Evolutionary conservation across 1,140 invertebrate genomes (phyloP).

Genomic region (Calliopsis andreniformis): DNA sequence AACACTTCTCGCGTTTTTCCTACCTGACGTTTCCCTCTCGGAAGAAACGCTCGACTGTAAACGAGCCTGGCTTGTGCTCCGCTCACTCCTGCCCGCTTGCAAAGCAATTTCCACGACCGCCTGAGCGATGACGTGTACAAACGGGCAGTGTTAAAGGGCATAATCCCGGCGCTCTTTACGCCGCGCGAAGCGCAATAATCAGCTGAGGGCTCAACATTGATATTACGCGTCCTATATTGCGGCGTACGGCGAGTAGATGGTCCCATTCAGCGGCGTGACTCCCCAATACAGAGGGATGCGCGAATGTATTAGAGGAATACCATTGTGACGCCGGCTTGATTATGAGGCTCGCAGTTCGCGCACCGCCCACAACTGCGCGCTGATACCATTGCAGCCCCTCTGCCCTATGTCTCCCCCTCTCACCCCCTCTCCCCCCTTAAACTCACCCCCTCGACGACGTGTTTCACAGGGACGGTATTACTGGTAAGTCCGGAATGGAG

Average conservation of each 20-base stretch:
- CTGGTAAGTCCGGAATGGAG: conserved; percentile 19
- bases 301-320: conserved; percentile 55
- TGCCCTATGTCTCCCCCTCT: too few species aligned
- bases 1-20: too few species aligned
- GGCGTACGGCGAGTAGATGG: conserved; percentile 40
- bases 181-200: conserved; percentile 50
- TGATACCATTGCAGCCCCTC: too few species aligned
- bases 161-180: conserved; percentile 44
- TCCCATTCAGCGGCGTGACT: conserved; percentile 46
- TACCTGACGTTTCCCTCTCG: too few species aligned
- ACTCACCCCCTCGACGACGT: background rate
- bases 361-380: conserved; percentile 1
- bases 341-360: conserved; percentile 54
- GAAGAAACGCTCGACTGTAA: background rate
- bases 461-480: conserved; percentile 34
- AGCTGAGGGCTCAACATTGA: conserved; percentile 44
- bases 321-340: conserved; percentile 65
- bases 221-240: conserved; percentile 49
- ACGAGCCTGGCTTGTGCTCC: too few species aligned
- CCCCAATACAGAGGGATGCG: conserved; percentile 41
- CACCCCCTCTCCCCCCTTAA: background rate
- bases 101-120: conserved; percentile 4
- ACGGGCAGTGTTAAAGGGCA: conserved; percentile 17
- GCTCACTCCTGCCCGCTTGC: too few species aligned
- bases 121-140: conserved; percentile 8